Percentiles rank a stretch among this genome's conserved stretches.
Conservation (phyloP, 1,140 invertebrate species). For the Rhagoletis zephyria region DNA sequence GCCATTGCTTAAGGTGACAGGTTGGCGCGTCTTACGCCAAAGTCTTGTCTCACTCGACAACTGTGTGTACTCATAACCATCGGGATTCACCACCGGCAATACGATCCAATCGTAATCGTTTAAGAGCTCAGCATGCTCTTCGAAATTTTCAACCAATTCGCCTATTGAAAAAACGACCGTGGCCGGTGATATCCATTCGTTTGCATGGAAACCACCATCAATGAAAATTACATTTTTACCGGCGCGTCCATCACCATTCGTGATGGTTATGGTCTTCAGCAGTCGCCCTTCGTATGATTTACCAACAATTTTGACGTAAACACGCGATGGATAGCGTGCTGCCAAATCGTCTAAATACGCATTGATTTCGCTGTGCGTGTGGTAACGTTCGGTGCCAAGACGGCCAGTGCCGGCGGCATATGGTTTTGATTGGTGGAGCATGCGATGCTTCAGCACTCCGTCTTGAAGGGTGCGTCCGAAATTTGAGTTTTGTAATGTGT, state of each 20-base stretch:
- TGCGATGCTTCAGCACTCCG: slow-evolving; percentile 53
- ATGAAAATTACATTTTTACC: slow-evolving; percentile 76
- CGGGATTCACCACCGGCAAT: slow-evolving; percentile 82
- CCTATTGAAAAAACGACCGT: slow-evolving; percentile 78
- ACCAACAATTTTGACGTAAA: slow-evolving; percentile 73
- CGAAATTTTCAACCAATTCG: slow-evolving; percentile 76
- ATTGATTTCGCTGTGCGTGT: slow-evolving; percentile 74
- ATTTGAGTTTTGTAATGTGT: slow-evolving; percentile 61
- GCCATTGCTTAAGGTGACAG: slow-evolving; percentile 63
- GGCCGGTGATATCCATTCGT: slow-evolving; percentile 82
- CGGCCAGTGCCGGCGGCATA: slow-evolving; percentile 65
- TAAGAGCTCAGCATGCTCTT: slow-evolving; percentile 72
- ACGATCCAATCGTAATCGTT: slow-evolving; percentile 81
- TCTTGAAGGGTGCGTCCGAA: slow-evolving; percentile 60
- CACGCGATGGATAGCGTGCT: slow-evolving; percentile 71
- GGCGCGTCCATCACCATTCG: slow-evolving; percentile 66
- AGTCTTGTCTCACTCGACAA: slow-evolving; percentile 75
- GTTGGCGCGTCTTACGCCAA: slow-evolving; percentile 83
- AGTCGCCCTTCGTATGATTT: slow-evolving; percentile 74
- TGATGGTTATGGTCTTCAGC: slow-evolving; percentile 76
- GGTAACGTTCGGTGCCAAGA: slow-evolving; percentile 65
- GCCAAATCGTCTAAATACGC: slow-evolving; percentile 75
- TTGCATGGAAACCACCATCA: slow-evolving; percentile 78
- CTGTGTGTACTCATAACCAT: slow-evolving; percentile 85
- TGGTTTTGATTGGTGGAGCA: slow-evolving; percentile 61